phyloP scores from a whole-genome alignment of 2,797 vertebrate species.

The Hoplostethus atlanticus region DNA sequence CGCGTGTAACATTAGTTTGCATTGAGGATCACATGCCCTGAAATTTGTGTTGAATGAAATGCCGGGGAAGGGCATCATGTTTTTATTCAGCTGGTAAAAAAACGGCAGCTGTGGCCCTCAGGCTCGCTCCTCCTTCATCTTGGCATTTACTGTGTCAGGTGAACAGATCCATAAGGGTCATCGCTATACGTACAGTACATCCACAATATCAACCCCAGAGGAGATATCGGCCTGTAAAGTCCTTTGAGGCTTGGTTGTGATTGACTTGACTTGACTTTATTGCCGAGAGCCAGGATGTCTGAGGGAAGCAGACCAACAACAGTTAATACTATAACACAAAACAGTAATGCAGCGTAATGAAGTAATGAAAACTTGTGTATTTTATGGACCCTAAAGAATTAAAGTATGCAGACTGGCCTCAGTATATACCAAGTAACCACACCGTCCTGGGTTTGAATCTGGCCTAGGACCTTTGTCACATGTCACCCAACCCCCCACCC shows the following conservation, averaged over 20 bases:
- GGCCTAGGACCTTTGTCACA: too few relatives aligned
- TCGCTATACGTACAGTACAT: constrained; percentile 24
- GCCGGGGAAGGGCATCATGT: constrained; percentile 66
- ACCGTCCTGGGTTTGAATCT: too few relatives aligned
- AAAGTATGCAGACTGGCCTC: too few relatives aligned
- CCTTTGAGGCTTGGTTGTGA: too few relatives aligned
- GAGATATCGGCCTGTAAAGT: too few relatives aligned
- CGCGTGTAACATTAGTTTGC: constrained; percentile 16
- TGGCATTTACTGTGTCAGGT: constrained; percentile 71
- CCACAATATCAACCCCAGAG: not conserved
- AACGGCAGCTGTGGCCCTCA: constrained; percentile 68
- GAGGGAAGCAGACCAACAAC: not conserved
- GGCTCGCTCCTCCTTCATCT: constrained; percentile 45
- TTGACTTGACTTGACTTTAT: too few relatives aligned
- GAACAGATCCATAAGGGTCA: constrained; percentile 43
- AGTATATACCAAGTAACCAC: too few relatives aligned
- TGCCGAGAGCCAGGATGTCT: not conserved
- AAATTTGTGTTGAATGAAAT: constrained; percentile 78
- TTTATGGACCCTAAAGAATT: too few relatives aligned
- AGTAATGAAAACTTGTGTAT: not conserved
- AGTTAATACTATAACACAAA: not conserved
- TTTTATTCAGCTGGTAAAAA: constrained; percentile 69
- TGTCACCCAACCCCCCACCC: too few relatives aligned
- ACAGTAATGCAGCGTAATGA: not conserved
- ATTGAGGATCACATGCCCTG: constrained; percentile 19